Evolutionary conservation across 2,888 invertebrate genomes (phyloP).

Genomic region (Acleris holmiana): DNA sequence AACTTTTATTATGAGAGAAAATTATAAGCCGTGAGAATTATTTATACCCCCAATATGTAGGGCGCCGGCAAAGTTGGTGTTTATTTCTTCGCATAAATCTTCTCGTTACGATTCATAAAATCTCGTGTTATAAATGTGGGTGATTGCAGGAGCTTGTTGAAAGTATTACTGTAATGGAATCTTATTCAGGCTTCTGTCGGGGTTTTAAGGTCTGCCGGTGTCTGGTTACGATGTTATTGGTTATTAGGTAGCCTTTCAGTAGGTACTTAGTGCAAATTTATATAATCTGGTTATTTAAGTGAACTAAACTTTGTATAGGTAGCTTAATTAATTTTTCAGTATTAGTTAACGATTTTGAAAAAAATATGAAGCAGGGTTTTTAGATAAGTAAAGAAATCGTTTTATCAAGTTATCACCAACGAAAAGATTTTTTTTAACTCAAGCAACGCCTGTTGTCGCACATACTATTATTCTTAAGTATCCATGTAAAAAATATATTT

Average conservation of each 20-base stretch:
- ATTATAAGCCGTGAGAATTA: constrained; percentile 33
- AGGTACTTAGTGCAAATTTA: no score
- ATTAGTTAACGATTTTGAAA: no score
- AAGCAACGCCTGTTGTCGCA: no score
- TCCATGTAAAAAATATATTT: no score
- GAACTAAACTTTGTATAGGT: no score
- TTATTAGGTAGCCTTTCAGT: neutral
- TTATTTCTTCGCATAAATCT: constrained; percentile 36
- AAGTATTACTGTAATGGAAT: constrained; percentile 20
- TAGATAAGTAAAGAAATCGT: no score
- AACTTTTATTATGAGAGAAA: constrained; percentile 19
- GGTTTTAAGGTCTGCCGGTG: neutral
- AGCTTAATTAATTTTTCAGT: no score
- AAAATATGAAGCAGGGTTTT: no score
- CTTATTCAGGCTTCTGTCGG: neutral
- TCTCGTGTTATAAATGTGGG: constrained; percentile 29
- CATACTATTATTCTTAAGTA: no score
- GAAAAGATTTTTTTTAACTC: no score
- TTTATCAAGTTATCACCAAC: no score
- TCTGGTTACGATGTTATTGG: neutral
- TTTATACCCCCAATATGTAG: constrained; percentile 32
- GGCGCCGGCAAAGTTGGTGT: constrained; percentile 29
- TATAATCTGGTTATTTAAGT: no score
- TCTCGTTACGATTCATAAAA: constrained; percentile 37
- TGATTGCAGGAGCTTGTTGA: constrained; percentile 29